Evolutionary conservation across 2,113 vertebrate genomes (phyloP).

Genomic region (Ophthalmolycus amberensis): DNA sequence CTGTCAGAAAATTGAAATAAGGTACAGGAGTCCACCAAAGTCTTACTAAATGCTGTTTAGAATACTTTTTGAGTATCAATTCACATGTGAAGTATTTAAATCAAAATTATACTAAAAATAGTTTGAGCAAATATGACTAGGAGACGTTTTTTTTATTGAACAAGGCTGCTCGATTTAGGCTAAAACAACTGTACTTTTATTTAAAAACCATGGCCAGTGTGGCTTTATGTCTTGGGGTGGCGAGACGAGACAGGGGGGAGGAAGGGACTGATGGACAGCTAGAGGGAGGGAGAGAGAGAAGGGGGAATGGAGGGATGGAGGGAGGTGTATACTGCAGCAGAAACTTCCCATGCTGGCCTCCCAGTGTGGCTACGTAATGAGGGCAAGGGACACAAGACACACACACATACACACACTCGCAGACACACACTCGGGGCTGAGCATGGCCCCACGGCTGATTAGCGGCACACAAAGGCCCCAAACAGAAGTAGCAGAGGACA

Average conservation of each 20-base stretch:
- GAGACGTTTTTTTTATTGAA: neutral
- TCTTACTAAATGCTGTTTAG: slow-evolving; percentile 1
- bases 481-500: slow-evolving; percentile 86
- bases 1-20: too few species aligned
- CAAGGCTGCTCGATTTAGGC: neutral
- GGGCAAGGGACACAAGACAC: slow-evolving; percentile 77
- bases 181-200: slow-evolving; percentile 25
- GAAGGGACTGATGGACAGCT: slow-evolving; percentile 63
- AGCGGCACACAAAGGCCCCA: slow-evolving; percentile 90
- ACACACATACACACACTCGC: slow-evolving; percentile 58
- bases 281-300: slow-evolving; percentile 46
- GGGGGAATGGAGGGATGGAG: slow-evolving; percentile 53
- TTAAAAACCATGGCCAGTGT: slow-evolving; percentile 19
- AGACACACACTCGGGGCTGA: slow-evolving; percentile 81
- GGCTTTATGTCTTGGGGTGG: slow-evolving; percentile 35
- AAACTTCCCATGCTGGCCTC: slow-evolving; percentile 89
- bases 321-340: slow-evolving; percentile 75
- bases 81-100: neutral
- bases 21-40: neutral
- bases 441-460: slow-evolving; percentile 92
- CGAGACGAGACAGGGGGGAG: slow-evolving; percentile 46
- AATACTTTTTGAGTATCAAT: neutral
- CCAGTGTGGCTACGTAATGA: slow-evolving; percentile 88
- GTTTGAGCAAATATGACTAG: neutral
- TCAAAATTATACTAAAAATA: neutral